Percentiles rank a stretch among this genome's conserved stretches.
Conservation (phyloP, 2,888 invertebrate species). For the Spicauda simplicius region DNA sequence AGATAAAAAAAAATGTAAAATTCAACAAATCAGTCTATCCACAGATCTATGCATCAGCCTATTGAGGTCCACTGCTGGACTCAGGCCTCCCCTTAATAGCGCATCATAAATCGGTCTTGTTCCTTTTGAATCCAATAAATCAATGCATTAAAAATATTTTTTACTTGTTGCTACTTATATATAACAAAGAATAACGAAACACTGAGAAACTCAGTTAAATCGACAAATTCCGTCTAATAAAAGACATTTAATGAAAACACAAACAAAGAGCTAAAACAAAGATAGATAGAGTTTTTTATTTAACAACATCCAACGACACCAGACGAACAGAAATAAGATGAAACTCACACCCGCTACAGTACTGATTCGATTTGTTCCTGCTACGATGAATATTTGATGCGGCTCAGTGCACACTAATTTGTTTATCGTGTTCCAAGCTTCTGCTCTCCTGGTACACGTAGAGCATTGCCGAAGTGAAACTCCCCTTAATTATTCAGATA, state of each 20-base stretch:
- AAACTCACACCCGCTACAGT: constrained; percentile 63
- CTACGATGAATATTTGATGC: constrained; percentile 83
- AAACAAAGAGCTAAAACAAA: neutral
- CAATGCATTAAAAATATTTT: too few relatives aligned
- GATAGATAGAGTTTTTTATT: constrained; percentile 51
- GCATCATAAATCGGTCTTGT: too few relatives aligned
- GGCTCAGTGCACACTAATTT: constrained; percentile 83
- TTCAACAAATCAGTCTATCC: too few relatives aligned
- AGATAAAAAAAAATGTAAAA: too few relatives aligned
- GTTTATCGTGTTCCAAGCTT: constrained; percentile 76
- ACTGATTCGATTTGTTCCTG: constrained; percentile 84
- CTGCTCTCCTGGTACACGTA: constrained; percentile 64
- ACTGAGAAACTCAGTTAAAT: neutral
- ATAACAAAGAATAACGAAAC: neutral
- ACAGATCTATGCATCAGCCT: too few relatives aligned
- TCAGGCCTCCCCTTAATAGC: too few relatives aligned
- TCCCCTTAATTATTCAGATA: constrained; percentile 59
- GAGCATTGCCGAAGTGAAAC: constrained; percentile 55
- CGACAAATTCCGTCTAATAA: neutral
- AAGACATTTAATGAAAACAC: constrained; percentile 10
- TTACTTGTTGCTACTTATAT: too few relatives aligned
- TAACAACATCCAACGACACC: constrained; percentile 54
- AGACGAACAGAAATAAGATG: constrained; percentile 70
- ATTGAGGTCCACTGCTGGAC: too few relatives aligned
- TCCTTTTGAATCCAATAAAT: too few relatives aligned